Conservation (phyloP, 2,888 invertebrate genomes). For the Silvanus unidentatus region DNA sequence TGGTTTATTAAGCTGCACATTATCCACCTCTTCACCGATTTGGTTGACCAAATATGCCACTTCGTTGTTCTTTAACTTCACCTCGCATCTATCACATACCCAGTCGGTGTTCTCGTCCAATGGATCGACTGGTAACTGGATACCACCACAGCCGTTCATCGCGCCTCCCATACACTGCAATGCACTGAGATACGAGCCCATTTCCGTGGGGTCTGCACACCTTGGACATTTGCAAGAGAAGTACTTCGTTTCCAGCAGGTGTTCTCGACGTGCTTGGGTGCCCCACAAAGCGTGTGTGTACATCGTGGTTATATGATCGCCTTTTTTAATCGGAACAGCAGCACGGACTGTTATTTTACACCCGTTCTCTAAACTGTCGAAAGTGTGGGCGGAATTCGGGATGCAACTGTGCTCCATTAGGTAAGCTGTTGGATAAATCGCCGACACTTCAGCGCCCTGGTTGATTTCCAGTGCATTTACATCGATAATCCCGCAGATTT, state of each 20-base stretch:
- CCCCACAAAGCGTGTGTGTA: slow-evolving; percentile 88
- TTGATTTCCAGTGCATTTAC: slow-evolving; percentile 75
- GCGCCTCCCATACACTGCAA: slow-evolving; percentile 60
- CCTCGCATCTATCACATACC: slow-evolving; percentile 67
- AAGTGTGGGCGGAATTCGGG: slow-evolving; percentile 72
- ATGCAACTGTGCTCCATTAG: slow-evolving; percentile 79
- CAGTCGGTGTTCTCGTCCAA: slow-evolving; percentile 67
- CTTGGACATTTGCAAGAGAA: slow-evolving; percentile 67
- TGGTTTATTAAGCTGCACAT: slow-evolving; percentile 56
- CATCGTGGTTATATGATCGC: slow-evolving; percentile 73
- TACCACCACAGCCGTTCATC: slow-evolving; percentile 49
- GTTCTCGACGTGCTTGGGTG: slow-evolving; percentile 72
- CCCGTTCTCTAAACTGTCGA: slow-evolving; percentile 52
- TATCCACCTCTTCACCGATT: slow-evolving; percentile 72
- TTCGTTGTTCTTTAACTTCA: slow-evolving; percentile 59
- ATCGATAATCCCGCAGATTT: slow-evolving; percentile 75
- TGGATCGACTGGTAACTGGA: slow-evolving; percentile 66
- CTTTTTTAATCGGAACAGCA: slow-evolving; percentile 60
- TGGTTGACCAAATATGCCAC: slow-evolving; percentile 62
- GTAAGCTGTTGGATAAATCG: slow-evolving; percentile 68
- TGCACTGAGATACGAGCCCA: slow-evolving; percentile 68
- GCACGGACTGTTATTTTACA: slow-evolving; percentile 65
- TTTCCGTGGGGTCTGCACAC: slow-evolving; percentile 75
- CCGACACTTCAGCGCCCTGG: slow-evolving; percentile 64
- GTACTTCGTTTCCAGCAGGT: slow-evolving; percentile 72